phyloP scores from a whole-genome alignment of 2,113 vertebrate species.

The Podilymbus podiceps region DNA sequence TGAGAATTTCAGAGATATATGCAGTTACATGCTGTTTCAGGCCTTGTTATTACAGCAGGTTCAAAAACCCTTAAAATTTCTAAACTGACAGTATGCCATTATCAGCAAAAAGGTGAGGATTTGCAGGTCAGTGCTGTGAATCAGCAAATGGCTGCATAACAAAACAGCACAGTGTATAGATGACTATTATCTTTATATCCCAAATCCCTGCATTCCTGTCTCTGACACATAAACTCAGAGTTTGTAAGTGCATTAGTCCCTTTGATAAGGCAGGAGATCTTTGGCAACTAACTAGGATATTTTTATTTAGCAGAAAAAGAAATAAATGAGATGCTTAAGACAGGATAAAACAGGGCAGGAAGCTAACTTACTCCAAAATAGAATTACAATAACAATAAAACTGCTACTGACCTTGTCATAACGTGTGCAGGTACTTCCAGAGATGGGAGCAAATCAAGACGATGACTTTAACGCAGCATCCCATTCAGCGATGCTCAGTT shows the following conservation, averaged over 20 bases:
- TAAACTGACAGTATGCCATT: neutral
- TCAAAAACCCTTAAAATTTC: neutral
- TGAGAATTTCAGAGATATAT: neutral
- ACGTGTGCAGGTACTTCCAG: constrained; percentile 26
- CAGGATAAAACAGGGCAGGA: neutral
- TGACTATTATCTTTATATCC: neutral
- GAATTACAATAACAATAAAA: neutral
- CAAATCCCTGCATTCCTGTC: neutral
- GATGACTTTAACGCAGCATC: constrained; percentile 5
- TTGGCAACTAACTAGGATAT: neutral
- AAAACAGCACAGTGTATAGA: neutral
- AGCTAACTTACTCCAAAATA: neutral
- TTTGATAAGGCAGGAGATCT: neutral
- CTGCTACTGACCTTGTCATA: constrained; percentile 72
- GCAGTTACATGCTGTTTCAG: neutral
- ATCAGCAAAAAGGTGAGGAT: neutral
- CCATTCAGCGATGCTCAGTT: neutral
- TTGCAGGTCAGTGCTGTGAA: constrained; percentile 16
- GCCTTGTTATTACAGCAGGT: neutral
- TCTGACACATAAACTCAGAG: neutral
- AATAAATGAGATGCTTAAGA: neutral
- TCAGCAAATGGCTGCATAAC: neutral
- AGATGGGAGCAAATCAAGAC: neutral
- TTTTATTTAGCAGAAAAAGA: neutral
- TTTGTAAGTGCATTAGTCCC: neutral